Evolutionary conservation across 2,113 vertebrate species (phyloP).

Genomic region (Scartelaos histophorus): DNA sequence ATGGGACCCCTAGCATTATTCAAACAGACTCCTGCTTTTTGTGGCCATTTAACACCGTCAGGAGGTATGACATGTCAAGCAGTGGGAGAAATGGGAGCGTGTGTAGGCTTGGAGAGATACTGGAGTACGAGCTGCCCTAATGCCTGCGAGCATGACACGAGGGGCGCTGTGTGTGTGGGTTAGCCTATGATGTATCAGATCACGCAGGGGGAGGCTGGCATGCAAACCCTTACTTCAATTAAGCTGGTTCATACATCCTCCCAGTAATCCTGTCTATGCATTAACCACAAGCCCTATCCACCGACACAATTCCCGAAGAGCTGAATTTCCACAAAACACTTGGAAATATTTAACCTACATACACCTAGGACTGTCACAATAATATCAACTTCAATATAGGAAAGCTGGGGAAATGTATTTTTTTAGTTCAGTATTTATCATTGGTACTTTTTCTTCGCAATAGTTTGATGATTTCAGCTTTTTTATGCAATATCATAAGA

Average conservation of each 20-base stretch:
- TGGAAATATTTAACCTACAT: conserved; percentile 30
- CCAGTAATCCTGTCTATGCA: conserved; percentile 45
- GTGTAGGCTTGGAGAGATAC: conserved; percentile 32
- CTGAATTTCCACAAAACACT: not conserved
- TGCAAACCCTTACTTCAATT: conserved; percentile 46
- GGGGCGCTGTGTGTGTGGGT: conserved; percentile 23
- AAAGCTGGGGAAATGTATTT: too few species aligned
- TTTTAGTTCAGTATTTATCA: too few species aligned
- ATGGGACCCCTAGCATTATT: conserved; percentile 50
- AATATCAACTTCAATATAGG: too few species aligned
- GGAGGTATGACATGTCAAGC: conserved; percentile 44
- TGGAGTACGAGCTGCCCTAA: conserved; percentile 35
- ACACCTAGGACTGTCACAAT: not conserved
- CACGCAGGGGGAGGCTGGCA: conserved; percentile 44
- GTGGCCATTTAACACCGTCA: conserved; percentile 50
- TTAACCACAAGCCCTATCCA: conserved; percentile 24
- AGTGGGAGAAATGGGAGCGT: conserved; percentile 38
- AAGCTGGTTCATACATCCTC: conserved; percentile 45
- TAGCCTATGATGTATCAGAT: conserved; percentile 52
- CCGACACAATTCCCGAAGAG: not conserved
- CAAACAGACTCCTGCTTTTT: conserved; percentile 37
- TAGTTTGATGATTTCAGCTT: too few species aligned
- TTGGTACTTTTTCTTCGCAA: too few species aligned
- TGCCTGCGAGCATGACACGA: conserved; percentile 52
- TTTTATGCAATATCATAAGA: too few species aligned